These are phyloP conservation scores for Pseudorasbora parva DNA, from an alignment of 2,113 vertebrate species.

Conservation along the genomic window DNA sequence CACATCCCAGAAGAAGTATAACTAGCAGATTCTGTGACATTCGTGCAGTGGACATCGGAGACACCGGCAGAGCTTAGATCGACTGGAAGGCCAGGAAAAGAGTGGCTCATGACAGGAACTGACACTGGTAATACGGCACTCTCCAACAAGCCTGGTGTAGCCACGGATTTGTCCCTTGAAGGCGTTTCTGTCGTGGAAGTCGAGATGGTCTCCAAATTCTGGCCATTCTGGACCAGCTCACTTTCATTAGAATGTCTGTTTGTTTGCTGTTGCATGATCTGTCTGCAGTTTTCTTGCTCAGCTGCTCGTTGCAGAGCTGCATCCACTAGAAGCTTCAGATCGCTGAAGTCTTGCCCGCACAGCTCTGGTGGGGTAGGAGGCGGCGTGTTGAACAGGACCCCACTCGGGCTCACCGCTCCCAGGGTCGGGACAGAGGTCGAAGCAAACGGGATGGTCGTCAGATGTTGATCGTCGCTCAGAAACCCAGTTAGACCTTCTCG, in stretches of 20 bases:
- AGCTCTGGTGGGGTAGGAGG: slow-evolving; percentile 88
- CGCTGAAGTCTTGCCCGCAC: slow-evolving; percentile 89
- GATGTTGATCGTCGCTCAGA: not conserved
- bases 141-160: slow-evolving; percentile 61
- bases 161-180: slow-evolving; percentile 39
- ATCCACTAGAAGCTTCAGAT: slow-evolving; percentile 89
- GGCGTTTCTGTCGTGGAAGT: not conserved
- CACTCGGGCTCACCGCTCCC: slow-evolving; percentile 76
- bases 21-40: slow-evolving; percentile 56
- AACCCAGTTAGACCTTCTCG: slow-evolving; percentile 65
- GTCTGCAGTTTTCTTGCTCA: slow-evolving; percentile 84
- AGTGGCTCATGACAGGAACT: slow-evolving; percentile 47
- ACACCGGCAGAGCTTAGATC: not conserved
- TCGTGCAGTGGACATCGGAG: not conserved
- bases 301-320: slow-evolving; percentile 87
- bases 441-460: slow-evolving; percentile 61
- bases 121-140: slow-evolving; percentile 56
- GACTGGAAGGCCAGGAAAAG: slow-evolving; percentile 46
- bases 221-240: not conserved
- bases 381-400: slow-evolving; percentile 88
- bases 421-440: slow-evolving; percentile 71
- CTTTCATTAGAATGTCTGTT: not conserved
- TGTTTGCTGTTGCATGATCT: slow-evolving; percentile 32
- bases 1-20: slow-evolving; percentile 63
- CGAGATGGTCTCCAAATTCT: slow-evolving; percentile 30